These are phyloP conservation scores for Platyrinchus mystaceus DNA, from an alignment of 2,797 vertebrate species.

Conservation along the genomic window DNA sequence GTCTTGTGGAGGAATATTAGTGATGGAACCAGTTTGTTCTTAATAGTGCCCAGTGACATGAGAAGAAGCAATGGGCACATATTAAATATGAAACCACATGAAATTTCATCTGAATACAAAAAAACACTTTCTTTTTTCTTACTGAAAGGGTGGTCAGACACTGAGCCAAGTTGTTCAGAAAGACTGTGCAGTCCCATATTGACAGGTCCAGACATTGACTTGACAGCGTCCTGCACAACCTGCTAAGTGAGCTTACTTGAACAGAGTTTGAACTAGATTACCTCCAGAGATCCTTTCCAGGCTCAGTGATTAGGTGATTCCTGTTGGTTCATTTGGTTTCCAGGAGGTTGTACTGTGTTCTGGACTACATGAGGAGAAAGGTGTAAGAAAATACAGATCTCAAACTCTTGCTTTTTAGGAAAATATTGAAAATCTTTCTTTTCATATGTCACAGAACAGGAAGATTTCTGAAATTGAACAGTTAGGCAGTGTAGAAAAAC, in stretches of 20 bases:
- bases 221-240: not conserved
- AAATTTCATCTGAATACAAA: not conserved
- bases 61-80: not conserved
- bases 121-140: not conserved
- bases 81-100: not conserved
- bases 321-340: not conserved
- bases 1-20: accelerated
- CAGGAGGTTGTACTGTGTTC: not conserved
- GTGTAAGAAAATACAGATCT: not conserved
- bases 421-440: not conserved
- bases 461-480: not conserved
- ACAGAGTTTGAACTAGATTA: not conserved
- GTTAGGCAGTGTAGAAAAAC: not conserved
- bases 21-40: not conserved
- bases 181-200: not conserved
- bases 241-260: not conserved
- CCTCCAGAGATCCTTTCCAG: not conserved
- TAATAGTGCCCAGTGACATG: not conserved
- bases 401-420: not conserved
- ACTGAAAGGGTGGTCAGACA: not conserved
- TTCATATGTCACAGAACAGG: not conserved
- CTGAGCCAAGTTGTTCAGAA: not conserved
- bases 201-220: not conserved
- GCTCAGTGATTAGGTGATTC: not conserved
- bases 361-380: not conserved